Evolutionary conservation across 2,888 invertebrate species (phyloP).

Genomic region (Mythimna albipuncta): DNA sequence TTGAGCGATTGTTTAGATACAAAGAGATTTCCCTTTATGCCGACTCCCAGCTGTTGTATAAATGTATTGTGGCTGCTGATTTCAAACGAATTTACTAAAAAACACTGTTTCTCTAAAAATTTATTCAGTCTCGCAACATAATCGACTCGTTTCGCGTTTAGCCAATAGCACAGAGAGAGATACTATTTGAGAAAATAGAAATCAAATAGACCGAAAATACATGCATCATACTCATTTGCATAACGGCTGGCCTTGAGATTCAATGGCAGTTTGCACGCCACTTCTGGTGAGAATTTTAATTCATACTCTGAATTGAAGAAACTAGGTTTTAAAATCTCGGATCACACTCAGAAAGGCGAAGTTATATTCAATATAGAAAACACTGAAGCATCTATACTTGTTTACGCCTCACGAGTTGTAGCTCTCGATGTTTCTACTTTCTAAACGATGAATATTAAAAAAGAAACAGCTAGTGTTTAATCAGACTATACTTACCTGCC

Average conservation of each 20-base stretch:
- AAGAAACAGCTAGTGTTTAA: constrained; percentile 39
- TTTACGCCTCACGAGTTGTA: constrained; percentile 24
- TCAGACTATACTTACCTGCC: constrained; percentile 31
- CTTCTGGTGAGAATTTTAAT: constrained; percentile 18
- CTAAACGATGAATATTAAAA: constrained; percentile 55
- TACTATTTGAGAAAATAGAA: constrained; percentile 72
- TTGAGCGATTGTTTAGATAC: constrained; percentile 48
- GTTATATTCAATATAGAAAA: constrained; percentile 19
- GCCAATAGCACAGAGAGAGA: constrained; percentile 61
- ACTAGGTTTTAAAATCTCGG: constrained; percentile 16
- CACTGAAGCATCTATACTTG: constrained; percentile 9
- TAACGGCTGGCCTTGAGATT: constrained; percentile 71
- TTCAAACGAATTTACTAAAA: constrained; percentile 31
- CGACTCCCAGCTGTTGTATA: constrained; percentile 32
- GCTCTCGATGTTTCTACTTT: constrained; percentile 45
- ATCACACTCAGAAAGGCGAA: constrained; percentile 9
- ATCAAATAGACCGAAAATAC: constrained; percentile 82
- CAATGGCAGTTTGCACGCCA: constrained; percentile 52
- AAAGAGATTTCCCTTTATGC: constrained; percentile 42
- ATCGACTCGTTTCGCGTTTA: constrained; percentile 53
- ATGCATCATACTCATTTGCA: constrained; percentile 74
- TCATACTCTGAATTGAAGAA: constrained; percentile 25
- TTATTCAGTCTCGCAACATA: constrained; percentile 43
- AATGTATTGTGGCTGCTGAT: constrained; percentile 41
- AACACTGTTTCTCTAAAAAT: constrained; percentile 40